Evolutionary conservation across 37 sponge, comb jelly and placozoan genomes (phyloP), one percentile per base, ranked within the genome.

Genomic region (Halichondria panicea): DNA sequence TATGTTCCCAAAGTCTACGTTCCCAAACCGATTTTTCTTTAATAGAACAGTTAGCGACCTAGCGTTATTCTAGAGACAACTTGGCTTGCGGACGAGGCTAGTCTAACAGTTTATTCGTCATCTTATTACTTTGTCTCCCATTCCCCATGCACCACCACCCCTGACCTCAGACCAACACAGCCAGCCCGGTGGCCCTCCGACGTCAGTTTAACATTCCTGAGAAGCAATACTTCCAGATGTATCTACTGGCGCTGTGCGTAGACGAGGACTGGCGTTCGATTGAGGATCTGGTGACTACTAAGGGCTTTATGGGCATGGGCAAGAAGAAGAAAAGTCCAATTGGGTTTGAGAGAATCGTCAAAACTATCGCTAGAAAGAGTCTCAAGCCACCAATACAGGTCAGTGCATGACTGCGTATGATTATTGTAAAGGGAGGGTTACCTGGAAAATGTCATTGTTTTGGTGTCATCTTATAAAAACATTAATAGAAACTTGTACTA

Each of bases 241-340:
- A 35, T 27, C 59, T 88, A 25, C 43, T 69, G 21, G 71, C 84
- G 32, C 74, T 73, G 31, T 66, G 71, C 36, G 43, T 34, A 15
- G 15, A 37, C 8, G 32, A 45, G 36, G 68, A 76, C 24, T 88
- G 89, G 89, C 37, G 15, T 7, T 58, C 22, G 11, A 37, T 88
- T 45, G 84, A 88, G 4, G 28, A 12, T 21, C 35, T 88, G n/a
- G 46, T 88, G n/a, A 88, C 88, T 2, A 38, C 83, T 4, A 88
- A 88, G 64, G 79, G 85, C 22, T 28, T 75, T 59, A 42, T 86
- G 1, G 81, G 87, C 36, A 55, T 85, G 39, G 74, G 83, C 24
- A 88, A 69, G 63, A 88, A 88, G 40, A 65, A 71, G 69, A 88
- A 81, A 55, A 77, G 78, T 71, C 79, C 79, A 1, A 83, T 88